A percentile compares a stretch with the other conserved stretches of the same genome.
Evolutionary conservation across 2,888 invertebrate genomes (phyloP).

Genomic region (Ophioninae sp.): DNA sequence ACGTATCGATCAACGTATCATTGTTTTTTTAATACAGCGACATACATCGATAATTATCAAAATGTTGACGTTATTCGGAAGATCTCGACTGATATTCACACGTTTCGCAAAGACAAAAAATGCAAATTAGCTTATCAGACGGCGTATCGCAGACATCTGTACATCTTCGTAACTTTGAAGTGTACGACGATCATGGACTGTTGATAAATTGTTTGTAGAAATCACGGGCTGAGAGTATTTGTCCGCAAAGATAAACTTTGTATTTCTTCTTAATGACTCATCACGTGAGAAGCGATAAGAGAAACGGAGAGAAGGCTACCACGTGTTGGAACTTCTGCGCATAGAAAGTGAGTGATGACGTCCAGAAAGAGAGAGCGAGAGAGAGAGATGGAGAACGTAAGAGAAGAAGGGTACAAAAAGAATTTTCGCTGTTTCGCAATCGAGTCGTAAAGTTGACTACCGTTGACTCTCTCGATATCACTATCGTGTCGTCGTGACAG

Average conservation of each 20-base stretch:
- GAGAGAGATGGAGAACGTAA: not conserved
- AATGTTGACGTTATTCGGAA: slow-evolving; percentile 13
- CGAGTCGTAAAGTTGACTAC: slow-evolving; percentile 41
- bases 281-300: slow-evolving; percentile 32
- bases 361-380: not conserved
- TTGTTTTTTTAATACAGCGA: not conserved
- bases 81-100: slow-evolving; percentile 9
- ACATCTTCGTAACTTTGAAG: slow-evolving; percentile 4
- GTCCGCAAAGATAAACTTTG: slow-evolving; percentile 27
- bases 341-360: slow-evolving; percentile 6
- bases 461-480: slow-evolving; percentile 11
- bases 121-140: slow-evolving; percentile 29
- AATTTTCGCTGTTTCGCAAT: slow-evolving; percentile 39
- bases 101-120: slow-evolving; percentile 11
- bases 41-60: not conserved
- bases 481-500: slow-evolving; percentile 28
- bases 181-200: slow-evolving; percentile 23
- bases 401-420: slow-evolving; percentile 1
- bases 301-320: not conserved
- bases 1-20: not conserved
- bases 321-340: slow-evolving; percentile 22
- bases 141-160: not conserved
- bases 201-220: slow-evolving; percentile 42
- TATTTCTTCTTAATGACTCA: slow-evolving; percentile 48
- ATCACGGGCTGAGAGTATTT: slow-evolving; percentile 38